Evolutionary conservation across 2,113 vertebrate genomes (phyloP), one percentile per base, ranked within the genome.

Genomic region (Esox niger): DNA sequence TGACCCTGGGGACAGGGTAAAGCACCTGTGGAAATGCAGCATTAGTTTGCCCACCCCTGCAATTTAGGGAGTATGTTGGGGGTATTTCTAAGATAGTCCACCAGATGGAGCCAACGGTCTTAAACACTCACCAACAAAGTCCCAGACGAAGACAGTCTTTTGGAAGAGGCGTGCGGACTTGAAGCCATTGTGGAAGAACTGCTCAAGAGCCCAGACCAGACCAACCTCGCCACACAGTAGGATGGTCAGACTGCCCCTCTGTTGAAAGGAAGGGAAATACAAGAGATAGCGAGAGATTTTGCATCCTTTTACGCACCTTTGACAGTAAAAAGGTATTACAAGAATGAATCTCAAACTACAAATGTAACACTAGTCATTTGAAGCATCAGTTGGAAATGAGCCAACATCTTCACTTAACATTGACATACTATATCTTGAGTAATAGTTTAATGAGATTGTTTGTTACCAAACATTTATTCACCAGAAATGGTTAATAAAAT

Each of bases 121-220:
- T n/a, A 7, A 20, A 54, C 62, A 76, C 84, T 95, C 86, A 96
- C 96, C 96, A 86, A 97, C 91, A 76, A 98, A 97, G 85, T 98
- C 95, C 96, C 96, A 98, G 76, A 98, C 90, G 81, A 98, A 98
- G 79, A 97, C 84, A 0, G 92, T 95, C 85, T 96, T 98, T 84
- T 98, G 96, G 81, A 98, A 98, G 72, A 98, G 93, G 2, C 96
- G 93, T 7, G 95, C 87, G 0, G 96, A 94, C 79, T 92, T 95
- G 87, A 98, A 96, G 46, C 96, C 94, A 0, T 97, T 92, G 82
- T 96, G 92, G 81, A 97, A 97, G 70, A 98, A 92, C 67, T 95
- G 95, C 70, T 98, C 96, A 68, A 98, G 87, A 0, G 94, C 92
- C 0, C 90, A 86, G 0, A 97, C 95, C 75, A 98, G 77, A 58